Percentiles rank a stretch among this genome's conserved stretches.
Evolutionary conservation across 2,888 invertebrate genomes (phyloP).

Genomic region (Acronicta psi): DNA sequence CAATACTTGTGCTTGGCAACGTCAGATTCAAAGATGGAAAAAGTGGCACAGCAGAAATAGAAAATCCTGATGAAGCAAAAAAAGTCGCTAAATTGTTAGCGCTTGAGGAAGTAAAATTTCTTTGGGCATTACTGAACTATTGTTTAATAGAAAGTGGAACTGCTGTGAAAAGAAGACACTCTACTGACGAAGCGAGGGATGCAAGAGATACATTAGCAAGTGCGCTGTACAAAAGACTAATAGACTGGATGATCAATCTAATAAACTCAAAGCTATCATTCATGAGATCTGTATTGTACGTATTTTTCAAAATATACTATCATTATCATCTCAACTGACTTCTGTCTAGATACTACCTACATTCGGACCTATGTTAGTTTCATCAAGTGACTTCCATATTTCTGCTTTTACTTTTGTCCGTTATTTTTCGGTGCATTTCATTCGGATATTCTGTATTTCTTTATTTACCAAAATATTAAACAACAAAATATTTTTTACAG

Average conservation of each 20-base stretch:
- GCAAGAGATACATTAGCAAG: conserved; percentile 96
- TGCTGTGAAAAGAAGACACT: conserved; percentile 91
- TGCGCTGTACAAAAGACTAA: conserved; percentile 94
- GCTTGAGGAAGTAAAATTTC: conserved; percentile 94
- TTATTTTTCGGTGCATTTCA: too few species aligned
- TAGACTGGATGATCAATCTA: conserved; percentile 96
- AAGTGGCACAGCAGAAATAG: conserved; percentile 91
- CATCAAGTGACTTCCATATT: too few species aligned
- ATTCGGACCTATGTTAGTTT: too few species aligned
- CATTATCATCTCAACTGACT: too few species aligned
- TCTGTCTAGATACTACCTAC: too few species aligned
- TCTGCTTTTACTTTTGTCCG: too few species aligned
- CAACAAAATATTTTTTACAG: conserved; percentile 85
- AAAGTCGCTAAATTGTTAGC: conserved; percentile 93
- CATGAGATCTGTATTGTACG: conserved; percentile 96
- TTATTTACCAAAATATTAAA: conserved; percentile 4
- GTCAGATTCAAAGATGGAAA: conserved; percentile 92
- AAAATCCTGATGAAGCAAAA: conserved; percentile 91
- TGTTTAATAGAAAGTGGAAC: conserved; percentile 93
- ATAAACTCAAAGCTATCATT: conserved; percentile 95
- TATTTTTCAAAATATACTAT: conserved; percentile 52
- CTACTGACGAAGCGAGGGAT: conserved; percentile 94
- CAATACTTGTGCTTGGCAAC: conserved; percentile 94
- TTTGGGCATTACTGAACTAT: conserved; percentile 96
- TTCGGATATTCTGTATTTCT: neutral